Percentiles rank a stretch among this genome's conserved stretches.
phyloP scores from a whole-genome alignment of 1,140 invertebrate species.

The Limonius californicus region DNA sequence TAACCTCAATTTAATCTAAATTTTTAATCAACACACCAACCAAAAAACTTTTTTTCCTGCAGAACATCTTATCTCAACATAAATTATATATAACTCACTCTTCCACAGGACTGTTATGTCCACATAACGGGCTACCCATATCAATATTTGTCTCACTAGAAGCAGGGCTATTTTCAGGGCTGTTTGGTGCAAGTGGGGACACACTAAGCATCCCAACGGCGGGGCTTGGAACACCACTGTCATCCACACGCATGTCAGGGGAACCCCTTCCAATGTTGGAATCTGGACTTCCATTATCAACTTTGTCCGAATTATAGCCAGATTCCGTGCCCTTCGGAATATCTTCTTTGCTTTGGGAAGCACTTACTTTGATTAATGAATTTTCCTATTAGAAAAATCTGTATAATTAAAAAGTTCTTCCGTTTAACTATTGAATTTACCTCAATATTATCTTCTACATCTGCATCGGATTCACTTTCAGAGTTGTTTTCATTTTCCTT shows the following conservation, averaged over 20 bases:
- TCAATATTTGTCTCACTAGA: constrained; percentile 56
- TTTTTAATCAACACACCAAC: too few relatives aligned
- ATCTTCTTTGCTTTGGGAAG: constrained; percentile 21
- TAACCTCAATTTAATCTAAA: too few relatives aligned
- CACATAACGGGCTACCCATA: constrained; percentile 47
- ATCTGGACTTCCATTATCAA: constrained; percentile 41
- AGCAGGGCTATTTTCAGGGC: constrained; percentile 47
- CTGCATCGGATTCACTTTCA: constrained; percentile 68
- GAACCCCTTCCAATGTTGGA: constrained; percentile 35
- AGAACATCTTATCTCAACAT: too few relatives aligned
- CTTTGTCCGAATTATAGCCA: constrained; percentile 68
- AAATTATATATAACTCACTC: constrained; percentile 32
- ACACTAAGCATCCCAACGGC: constrained; percentile 53
- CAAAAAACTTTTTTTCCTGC: too few relatives aligned
- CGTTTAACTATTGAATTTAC: constrained; percentile 50
- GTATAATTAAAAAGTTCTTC: constrained; percentile 33
- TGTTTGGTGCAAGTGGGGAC: constrained; percentile 33
- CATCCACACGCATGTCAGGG: constrained; percentile 37
- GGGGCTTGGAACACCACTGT: constrained; percentile 55
- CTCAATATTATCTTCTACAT: constrained; percentile 75
- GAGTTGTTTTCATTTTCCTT: constrained; percentile 48
- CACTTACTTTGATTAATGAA: background rate
- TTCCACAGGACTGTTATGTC: constrained; percentile 34
- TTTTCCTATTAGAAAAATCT: background rate
- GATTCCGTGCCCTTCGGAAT: constrained; percentile 56